Evolutionary conservation across 2,888 invertebrate species (phyloP).

Genomic region (Sinodicranocentrus sp.): DNA sequence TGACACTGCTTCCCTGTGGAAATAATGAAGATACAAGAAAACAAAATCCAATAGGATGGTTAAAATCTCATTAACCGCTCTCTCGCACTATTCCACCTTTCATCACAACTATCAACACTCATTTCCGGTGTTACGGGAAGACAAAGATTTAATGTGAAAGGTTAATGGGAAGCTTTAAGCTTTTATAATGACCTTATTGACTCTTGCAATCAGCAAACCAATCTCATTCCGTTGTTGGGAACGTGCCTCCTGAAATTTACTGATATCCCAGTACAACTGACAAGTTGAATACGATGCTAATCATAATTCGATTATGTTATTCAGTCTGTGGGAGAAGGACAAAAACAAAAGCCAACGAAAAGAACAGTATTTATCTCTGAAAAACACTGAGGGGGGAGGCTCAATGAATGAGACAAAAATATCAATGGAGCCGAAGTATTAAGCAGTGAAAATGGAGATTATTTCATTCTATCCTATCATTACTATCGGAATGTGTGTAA

Average conservation of each 20-base stretch:
- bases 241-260: slow-evolving; percentile 37
- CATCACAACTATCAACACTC: background rate
- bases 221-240: slow-evolving; percentile 23
- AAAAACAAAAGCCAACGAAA: too few species aligned
- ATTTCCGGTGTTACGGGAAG: background rate
- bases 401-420: too few species aligned
- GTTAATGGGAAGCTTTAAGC: background rate
- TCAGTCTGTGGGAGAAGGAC: too few species aligned
- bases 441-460: too few species aligned
- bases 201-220: background rate
- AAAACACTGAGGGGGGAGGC: too few species aligned
- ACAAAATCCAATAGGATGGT: too few species aligned
- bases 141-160: background rate
- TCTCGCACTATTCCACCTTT: too few species aligned
- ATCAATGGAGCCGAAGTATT: too few species aligned
- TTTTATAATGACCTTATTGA: slow-evolving; percentile 19
- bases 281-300: slow-evolving; percentile 30
- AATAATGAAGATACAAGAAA: too few species aligned
- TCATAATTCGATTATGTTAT: slow-evolving; percentile 21
- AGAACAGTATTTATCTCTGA: too few species aligned
- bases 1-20: too few species aligned
- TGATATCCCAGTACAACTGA: slow-evolving; percentile 27
- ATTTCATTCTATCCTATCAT: background rate
- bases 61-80: too few species aligned
- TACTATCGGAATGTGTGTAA: slow-evolving; percentile 19